phyloP scores from a whole-genome alignment of 1,140 invertebrate genomes.

The Drosophila miranda region DNA sequence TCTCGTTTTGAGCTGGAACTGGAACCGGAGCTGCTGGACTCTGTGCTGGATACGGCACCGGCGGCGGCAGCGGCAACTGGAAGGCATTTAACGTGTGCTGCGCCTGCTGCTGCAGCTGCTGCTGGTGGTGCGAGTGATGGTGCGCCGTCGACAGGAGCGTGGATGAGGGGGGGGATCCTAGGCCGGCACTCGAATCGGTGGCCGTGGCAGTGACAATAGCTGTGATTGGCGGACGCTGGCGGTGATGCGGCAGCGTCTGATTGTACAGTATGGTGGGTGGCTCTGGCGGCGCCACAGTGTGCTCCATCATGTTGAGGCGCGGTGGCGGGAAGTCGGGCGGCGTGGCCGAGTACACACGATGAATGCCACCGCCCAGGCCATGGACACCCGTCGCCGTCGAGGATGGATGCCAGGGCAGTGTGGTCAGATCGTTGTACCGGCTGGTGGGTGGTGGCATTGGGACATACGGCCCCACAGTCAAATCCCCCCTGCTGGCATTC shows the following conservation, averaged over 20 bases:
- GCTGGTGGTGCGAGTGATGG: constrained; percentile 60
- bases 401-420: constrained; percentile 56
- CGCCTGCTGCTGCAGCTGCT: constrained; percentile 49
- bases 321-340: constrained; percentile 77
- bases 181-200: constrained; percentile 24
- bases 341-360: constrained; percentile 66
- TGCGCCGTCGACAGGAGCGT: constrained; percentile 49
- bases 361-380: constrained; percentile 16
- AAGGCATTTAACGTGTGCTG: constrained; percentile 55
- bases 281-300: constrained; percentile 68
- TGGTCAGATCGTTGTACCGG: constrained; percentile 51
- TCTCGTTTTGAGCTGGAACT: constrained; percentile 46
- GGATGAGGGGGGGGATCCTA: neutral
- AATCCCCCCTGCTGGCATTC: constrained; percentile 21
- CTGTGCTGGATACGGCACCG: constrained; percentile 11
- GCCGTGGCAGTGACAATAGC: constrained; percentile 37
- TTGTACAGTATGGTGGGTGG: constrained; percentile 70
- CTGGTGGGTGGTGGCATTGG: constrained; percentile 7
- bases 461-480: constrained; percentile 9
- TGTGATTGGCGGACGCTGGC: constrained; percentile 10
- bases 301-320: constrained; percentile 52
- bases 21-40: constrained; percentile 7
- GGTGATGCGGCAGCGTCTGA: constrained; percentile 54
- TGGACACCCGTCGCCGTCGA: constrained; percentile 5
- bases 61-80: constrained; percentile 57